A percentile compares a stretch with the other conserved stretches of the same genome.
Evolutionary conservation across 1,140 invertebrate genomes (phyloP).

Genomic region (Microplitis mediator): DNA sequence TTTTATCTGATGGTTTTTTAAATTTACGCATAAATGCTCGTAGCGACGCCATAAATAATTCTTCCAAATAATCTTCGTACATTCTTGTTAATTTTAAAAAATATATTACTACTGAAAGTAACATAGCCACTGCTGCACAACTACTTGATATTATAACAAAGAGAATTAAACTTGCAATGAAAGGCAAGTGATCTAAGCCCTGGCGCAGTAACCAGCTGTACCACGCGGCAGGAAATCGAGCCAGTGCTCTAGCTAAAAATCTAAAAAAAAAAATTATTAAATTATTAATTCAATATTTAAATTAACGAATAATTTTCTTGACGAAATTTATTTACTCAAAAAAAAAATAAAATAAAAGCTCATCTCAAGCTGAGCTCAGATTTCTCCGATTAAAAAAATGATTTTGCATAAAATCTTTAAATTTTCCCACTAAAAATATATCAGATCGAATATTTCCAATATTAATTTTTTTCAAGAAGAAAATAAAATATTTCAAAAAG

Average conservation of each 20-base stretch:
- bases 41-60: constrained; percentile 58
- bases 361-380: no score
- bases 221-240: constrained; percentile 59
- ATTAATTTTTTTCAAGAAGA: no score
- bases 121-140: constrained; percentile 64
- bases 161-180: constrained; percentile 57
- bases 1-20: constrained; percentile 24
- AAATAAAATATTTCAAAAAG: no score
- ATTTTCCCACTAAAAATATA: no score
- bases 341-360: no score
- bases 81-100: constrained; percentile 70
- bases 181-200: constrained; percentile 62
- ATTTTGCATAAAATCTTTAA: no score
- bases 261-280: constrained; percentile 37
- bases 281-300: no score
- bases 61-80: constrained; percentile 76
- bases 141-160: constrained; percentile 61
- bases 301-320: no score
- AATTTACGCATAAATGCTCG: constrained; percentile 39
- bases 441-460: no score
- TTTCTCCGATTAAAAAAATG: no score
- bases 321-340: no score
- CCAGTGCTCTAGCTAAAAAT: constrained; percentile 61
- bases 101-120: constrained; percentile 55
- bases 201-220: constrained; percentile 62